These are phyloP conservation scores for Zaprionus obscuricornis DNA, from an alignment of 2,888 invertebrate genomes.

Conservation along the genomic window DNA sequence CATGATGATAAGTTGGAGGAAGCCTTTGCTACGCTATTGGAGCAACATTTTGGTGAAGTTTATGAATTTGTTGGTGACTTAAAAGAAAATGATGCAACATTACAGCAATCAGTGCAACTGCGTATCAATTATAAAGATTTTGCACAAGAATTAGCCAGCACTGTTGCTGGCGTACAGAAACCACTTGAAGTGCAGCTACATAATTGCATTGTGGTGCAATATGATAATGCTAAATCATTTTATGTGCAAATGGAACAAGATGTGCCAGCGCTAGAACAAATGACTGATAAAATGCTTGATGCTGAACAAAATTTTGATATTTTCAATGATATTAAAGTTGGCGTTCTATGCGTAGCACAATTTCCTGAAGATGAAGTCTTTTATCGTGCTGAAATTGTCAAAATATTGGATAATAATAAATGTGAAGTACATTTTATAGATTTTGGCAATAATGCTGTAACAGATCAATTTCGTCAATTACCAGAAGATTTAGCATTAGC, in stretches of 20 bases:
- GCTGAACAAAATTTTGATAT: constrained; percentile 71
- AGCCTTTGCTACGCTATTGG: constrained; percentile 82
- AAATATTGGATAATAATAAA: constrained; percentile 87
- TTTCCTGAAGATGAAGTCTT: constrained; percentile 92
- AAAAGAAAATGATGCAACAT: constrained; percentile 77
- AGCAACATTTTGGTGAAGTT: constrained; percentile 85
- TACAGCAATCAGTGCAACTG: constrained; percentile 86
- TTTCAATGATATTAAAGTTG: constrained; percentile 80
- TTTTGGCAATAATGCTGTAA: constrained; percentile 87
- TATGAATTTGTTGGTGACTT: constrained; percentile 87
- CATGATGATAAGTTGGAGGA: constrained; percentile 64
- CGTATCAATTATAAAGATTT: constrained; percentile 85
- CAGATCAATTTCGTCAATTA: constrained; percentile 85
- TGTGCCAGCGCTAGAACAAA: constrained; percentile 72
- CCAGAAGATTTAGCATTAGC: constrained; percentile 85
- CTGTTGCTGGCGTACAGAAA: constrained; percentile 60
- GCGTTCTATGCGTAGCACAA: constrained; percentile 89
- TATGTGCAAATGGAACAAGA: constrained; percentile 87
- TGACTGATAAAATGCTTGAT: constrained; percentile 80
- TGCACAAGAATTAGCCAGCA: constrained; percentile 81
- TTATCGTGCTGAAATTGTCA: constrained; percentile 92
- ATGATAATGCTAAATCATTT: constrained; percentile 88
- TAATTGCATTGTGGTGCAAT: constrained; percentile 87
- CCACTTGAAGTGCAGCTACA: constrained; percentile 83
- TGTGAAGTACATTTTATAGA: constrained; percentile 90